Base-by-base conservation (phyloP, 2,888 invertebrate genomes). In the Xylophagus ater region DNA sequence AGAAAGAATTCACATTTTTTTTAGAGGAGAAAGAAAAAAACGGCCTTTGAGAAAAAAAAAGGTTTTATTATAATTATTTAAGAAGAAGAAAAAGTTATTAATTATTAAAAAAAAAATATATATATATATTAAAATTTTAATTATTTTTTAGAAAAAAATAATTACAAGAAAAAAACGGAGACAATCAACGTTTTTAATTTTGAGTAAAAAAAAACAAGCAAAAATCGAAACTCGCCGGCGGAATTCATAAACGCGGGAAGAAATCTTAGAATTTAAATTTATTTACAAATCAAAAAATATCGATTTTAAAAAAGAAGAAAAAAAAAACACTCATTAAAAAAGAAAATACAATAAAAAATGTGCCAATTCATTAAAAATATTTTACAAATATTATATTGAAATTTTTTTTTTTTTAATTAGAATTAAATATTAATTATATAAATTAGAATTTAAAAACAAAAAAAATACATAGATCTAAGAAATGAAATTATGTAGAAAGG, bases 291-390 rank as follows among this genome's bases (percentile, higher is more conserved):
- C 4, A 19, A 13, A 19, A 21, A 10, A 15, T 33, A 13, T 13
- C 9, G 15, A 13, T 8, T 14, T 4, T 20, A 33, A 9, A 14
- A 13, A 23, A 33, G 17, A 34, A 17, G 12, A 30, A 15, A 19
- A 19, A 14, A n/a, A 19, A 3, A 19, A 10, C 5, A 19, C 18
- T 7, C 3, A 29, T 24, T 18, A 14, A 26, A 19, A 24, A 12
- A 39, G 26, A 30, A 35, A 41, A 46, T 40, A 45, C 46, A 46
- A 46, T 46, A 46, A 43, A 37, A 21, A 37, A 46, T 43, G 46
- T 46, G 46, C 46, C 46, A 46, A 46, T 41, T 43, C 26, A 33
- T 32, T 18, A 28, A 33, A 30, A 18, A 12, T 20, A n/a, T n/a
- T n/a, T n/a, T n/a, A n/a, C n/a, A n/a, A n/a, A n/a, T n/a, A n/a